phyloP scores from a whole-genome alignment of 1,140 invertebrate genomes.

The fruit fly (Drosophila melanogaster) region DNA sequence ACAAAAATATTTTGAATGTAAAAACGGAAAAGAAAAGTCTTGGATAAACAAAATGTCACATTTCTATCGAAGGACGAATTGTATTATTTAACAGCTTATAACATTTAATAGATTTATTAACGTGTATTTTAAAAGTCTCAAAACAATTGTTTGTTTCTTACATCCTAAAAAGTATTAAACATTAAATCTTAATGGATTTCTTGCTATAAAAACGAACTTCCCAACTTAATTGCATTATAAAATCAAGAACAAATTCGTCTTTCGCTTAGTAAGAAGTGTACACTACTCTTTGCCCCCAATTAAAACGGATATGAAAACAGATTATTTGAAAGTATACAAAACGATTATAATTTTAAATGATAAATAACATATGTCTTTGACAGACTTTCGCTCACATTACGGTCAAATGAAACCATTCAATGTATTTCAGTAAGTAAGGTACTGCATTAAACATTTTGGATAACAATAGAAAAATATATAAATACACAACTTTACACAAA shows the following conservation, averaged over 20 bases:
- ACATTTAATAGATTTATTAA: not conserved
- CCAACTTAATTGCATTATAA: not conserved
- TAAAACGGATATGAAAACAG: slow-evolving; percentile 3
- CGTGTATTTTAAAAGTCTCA: not conserved
- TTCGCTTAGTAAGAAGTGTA: not conserved
- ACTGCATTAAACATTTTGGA: slow-evolving; percentile 10
- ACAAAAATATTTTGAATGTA: slow-evolving; percentile 10
- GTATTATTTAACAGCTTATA: too few relatives aligned
- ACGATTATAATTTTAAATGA: slow-evolving; percentile 6
- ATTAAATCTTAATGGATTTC: not conserved
- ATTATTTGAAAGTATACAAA: slow-evolving; percentile 1
- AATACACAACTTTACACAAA: slow-evolving; percentile 13
- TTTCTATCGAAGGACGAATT: not conserved
- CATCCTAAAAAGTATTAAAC: not conserved
- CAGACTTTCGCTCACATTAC: slow-evolving; percentile 6
- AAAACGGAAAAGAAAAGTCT: not conserved
- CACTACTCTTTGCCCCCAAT: not conserved
- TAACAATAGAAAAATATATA: slow-evolving; percentile 36
- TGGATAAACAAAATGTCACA: not conserved
- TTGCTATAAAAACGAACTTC: not conserved
- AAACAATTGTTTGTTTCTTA: not conserved
- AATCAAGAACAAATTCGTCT: not conserved
- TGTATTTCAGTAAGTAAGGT: slow-evolving; percentile 16
- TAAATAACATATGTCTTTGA: not conserved
- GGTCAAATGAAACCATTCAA: slow-evolving; percentile 8